Percentiles rank a stretch among this genome's conserved stretches.
These are phyloP conservation scores for Polia nebulosa DNA, from an alignment of 2,888 invertebrate species.

Conservation along the genomic window DNA sequence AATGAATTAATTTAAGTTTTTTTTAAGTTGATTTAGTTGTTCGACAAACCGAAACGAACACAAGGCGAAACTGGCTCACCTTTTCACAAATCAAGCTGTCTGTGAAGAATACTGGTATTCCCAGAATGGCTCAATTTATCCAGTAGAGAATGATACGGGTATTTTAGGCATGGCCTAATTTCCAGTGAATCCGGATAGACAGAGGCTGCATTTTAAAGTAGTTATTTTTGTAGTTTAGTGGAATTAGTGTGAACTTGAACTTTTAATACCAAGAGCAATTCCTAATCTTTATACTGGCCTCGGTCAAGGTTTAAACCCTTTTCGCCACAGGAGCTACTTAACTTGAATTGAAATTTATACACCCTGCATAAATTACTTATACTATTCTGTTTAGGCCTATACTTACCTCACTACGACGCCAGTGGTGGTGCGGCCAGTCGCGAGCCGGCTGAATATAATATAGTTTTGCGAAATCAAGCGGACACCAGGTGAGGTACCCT, in stretches of 20 bases:
- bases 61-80: not conserved
- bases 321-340: not conserved
- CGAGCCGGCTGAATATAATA: too few relatives aligned
- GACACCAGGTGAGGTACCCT: too few relatives aligned
- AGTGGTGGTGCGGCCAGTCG: too few relatives aligned
- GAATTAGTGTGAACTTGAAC: not conserved
- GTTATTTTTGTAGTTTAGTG: not conserved
- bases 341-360: slow-evolving; percentile 2
- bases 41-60: too few relatives aligned
- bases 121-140: not conserved
- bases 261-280: not conserved
- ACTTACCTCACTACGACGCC: too few relatives aligned
- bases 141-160: not conserved
- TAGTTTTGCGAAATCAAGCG: too few relatives aligned
- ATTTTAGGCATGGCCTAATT: not conserved
- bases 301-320: slow-evolving; percentile 3
- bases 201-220: not conserved
- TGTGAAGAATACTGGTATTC: not conserved
- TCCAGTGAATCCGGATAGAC: not conserved
- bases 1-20: not conserved
- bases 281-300: not conserved
- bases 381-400: slow-evolving; percentile 4
- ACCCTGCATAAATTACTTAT: slow-evolving; percentile 19
- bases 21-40: not conserved
- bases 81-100: not conserved